A percentile compares a stretch with the other conserved stretches of the same genome.
Evolutionary conservation across 2,113 vertebrate species (phyloP).

Genomic region (Limnothrissa miodon): DNA sequence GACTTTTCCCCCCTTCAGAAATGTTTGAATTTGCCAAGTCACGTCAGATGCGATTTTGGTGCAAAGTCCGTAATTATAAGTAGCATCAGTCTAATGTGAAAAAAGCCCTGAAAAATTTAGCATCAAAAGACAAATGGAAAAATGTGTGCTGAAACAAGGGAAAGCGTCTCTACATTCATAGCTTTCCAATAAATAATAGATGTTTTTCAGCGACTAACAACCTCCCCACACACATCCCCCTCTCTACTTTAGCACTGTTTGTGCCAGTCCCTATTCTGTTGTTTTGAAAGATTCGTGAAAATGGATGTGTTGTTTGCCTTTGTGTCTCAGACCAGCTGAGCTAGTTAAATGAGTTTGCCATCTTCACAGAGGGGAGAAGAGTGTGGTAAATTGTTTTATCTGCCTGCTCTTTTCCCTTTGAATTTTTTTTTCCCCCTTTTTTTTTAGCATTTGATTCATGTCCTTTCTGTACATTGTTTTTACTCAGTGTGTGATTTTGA

Average conservation of each 20-base stretch:
- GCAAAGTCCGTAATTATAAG: conserved; percentile 95
- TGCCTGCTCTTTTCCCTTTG: not conserved
- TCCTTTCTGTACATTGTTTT: too few relatives aligned
- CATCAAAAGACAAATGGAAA: conserved; percentile 90
- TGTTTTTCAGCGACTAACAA: conserved; percentile 77
- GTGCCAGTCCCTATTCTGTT: conserved; percentile 29
- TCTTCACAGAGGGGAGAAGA: not conserved
- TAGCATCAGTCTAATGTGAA: conserved; percentile 94
- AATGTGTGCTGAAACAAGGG: conserved; percentile 87
- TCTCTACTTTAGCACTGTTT: conserved; percentile 29
- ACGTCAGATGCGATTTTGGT: conserved; percentile 96
- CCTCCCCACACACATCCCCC: conserved; percentile 28
- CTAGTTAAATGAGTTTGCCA: not conserved
- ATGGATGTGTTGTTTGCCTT: conserved; percentile 29
- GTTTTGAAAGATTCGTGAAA: conserved; percentile 47
- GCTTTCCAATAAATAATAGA: conserved; percentile 94
- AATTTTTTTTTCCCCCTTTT: not conserved
- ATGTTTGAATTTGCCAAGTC: conserved; percentile 88
- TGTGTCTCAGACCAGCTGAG: conserved; percentile 41
- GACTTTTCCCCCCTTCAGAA: conserved; percentile 84
- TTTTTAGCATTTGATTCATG: not conserved
- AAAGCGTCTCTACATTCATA: conserved; percentile 83
- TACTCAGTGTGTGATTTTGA: too few relatives aligned
- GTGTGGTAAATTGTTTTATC: not conserved
- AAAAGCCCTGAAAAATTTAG: conserved; percentile 96